phyloP scores from a whole-genome alignment of 2,797 vertebrate genomes.

The Pogoniulus pusillus region DNA sequence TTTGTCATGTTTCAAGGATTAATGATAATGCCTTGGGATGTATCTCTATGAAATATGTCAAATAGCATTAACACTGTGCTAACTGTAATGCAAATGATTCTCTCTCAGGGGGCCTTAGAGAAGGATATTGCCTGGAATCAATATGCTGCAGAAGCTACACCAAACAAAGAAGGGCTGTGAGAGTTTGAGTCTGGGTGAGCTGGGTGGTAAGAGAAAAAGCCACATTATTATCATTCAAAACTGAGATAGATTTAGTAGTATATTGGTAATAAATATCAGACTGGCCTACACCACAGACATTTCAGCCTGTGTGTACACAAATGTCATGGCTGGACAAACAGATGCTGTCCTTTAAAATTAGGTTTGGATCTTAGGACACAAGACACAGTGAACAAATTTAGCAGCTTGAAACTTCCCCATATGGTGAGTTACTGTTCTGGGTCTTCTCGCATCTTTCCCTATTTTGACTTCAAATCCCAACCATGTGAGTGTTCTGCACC shows the following conservation, averaged over 20 bases:
- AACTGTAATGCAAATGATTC: conserved; percentile 23
- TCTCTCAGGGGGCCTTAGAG: neutral
- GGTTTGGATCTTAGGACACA: neutral
- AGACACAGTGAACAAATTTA: neutral
- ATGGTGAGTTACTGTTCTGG: neutral
- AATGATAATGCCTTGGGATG: conserved; percentile 27
- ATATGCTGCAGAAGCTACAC: neutral
- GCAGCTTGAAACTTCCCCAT: neutral
- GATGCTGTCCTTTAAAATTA: neutral
- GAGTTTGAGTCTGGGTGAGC: neutral
- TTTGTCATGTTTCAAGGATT: conserved; percentile 20
- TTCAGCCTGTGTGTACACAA: neutral
- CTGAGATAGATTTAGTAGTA: neutral
- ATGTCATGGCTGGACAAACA: neutral
- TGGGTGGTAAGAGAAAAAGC: neutral
- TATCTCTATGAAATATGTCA: conserved; percentile 29
- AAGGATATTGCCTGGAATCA: neutral
- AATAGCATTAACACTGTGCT: neutral
- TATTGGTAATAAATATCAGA: neutral
- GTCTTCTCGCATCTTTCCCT: neutral
- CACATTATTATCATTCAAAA: neutral
- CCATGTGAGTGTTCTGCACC: neutral
- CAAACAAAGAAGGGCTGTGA: neutral
- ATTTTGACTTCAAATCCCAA: neutral
- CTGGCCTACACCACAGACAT: neutral